Evolutionary conservation across 2,888 invertebrate genomes (phyloP), one percentile per base, ranked within the genome.

Genomic region (Acheta domesticus): DNA sequence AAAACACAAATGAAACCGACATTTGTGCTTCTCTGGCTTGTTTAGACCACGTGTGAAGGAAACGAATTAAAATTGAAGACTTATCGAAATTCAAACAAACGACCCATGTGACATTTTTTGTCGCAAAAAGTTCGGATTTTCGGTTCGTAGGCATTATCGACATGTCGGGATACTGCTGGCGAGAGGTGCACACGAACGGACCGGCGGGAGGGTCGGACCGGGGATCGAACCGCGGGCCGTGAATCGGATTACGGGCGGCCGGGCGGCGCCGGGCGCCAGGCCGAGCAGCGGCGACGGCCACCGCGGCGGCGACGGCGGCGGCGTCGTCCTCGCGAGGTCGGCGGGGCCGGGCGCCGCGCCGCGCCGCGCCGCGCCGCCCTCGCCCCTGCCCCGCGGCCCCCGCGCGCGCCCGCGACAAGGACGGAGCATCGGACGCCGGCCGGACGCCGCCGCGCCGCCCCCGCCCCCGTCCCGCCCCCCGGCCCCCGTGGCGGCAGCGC

Each of bases 341-440:
- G 62, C 62, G 62, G 62, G 62, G 16, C 62, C 16, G 62, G 62
- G 16, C 16, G 16, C 62, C 16, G 16, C 14, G 62, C 62, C 16
- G 16, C 14, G 62, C 62, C 62, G 62, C 62, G 16, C 16, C 62
- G 16, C 62, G 14, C 62, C 62, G 62, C 62, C 62, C 14, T n/a
- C 16, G 16, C 62, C 62, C 62, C n/a, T 62, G 62, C 62, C 16
- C n/a, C 62, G 62, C 62, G 62, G 16, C 4, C 62, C 12, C 62
- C 16, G 16, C 16, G 62, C n/a, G 16, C 62, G 62, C 62, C 16
- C 62, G 12, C 62, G 62, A 62, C 62, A 62, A 62, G 62, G 62
- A 62, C 62, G 62, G 62, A 62, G 62, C 62, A 62, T 62, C 62
- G 62, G 62, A 62, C 62, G 62, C 62, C 62, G 62, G n/a, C 62